phyloP scores from a whole-genome alignment of 1,140 invertebrate species.

The Drosophila equinoxialis region DNA sequence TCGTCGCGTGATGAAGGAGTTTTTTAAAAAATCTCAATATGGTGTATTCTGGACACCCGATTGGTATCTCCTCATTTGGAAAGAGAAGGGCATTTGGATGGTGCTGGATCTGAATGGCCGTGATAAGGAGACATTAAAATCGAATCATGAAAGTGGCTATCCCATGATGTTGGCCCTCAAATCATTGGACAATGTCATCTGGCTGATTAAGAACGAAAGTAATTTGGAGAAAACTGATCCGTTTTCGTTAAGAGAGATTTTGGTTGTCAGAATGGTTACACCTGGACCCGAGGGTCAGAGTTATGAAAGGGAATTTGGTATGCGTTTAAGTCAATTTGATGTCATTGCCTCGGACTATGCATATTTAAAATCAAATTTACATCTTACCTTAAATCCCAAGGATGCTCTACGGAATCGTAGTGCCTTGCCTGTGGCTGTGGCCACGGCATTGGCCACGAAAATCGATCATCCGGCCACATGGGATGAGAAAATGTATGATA shows the following conservation, averaged over 20 bases:
- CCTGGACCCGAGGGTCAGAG: conserved; percentile 45
- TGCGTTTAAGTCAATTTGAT: conserved; percentile 66
- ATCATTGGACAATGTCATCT: conserved; percentile 60
- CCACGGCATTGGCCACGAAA: conserved; percentile 66
- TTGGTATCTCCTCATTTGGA: conserved; percentile 67
- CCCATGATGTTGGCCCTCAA: conserved; percentile 51
- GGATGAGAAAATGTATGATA: conserved; percentile 71
- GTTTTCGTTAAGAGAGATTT: conserved; percentile 54
- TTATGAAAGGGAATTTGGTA: conserved; percentile 59
- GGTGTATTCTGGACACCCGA: conserved; percentile 48
- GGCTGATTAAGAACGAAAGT: conserved; percentile 57
- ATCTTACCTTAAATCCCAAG: conserved; percentile 61
- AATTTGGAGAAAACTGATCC: conserved; percentile 40
- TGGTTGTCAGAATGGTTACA: conserved; percentile 57
- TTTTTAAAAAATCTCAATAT: conserved; percentile 46
- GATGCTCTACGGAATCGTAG: conserved; percentile 72
- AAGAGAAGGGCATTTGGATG: conserved; percentile 65
- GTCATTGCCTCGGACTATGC: conserved; percentile 77
- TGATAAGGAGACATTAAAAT: conserved; percentile 37
- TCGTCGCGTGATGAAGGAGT: conserved; percentile 40
- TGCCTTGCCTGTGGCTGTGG: conserved; percentile 65
- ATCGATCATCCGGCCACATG: conserved; percentile 80
- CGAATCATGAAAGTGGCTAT: conserved; percentile 36
- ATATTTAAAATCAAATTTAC: conserved; percentile 63
- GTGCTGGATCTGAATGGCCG: conserved; percentile 63